A percentile compares a stretch with the other conserved stretches of the same genome.
These are phyloP conservation scores for Zootoca vivipara DNA, from an alignment of 2,113 vertebrate species.

Conservation along the genomic window DNA sequence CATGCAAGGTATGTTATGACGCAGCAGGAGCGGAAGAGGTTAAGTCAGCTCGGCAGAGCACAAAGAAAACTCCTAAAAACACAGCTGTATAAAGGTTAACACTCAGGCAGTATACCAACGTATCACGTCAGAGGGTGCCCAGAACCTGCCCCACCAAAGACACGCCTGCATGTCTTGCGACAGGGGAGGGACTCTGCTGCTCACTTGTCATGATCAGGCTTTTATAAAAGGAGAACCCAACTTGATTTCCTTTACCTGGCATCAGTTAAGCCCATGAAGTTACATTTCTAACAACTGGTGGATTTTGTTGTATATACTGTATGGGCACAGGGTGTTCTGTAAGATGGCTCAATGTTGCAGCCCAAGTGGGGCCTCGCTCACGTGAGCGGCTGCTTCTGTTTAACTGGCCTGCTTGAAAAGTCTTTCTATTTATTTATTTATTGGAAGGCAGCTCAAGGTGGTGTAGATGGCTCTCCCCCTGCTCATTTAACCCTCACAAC, in stretches of 20 bases:
- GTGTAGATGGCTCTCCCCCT: too few species aligned
- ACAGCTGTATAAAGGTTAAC: constrained; percentile 37
- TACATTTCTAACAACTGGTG: constrained; percentile 50
- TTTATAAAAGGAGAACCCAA: constrained; percentile 25
- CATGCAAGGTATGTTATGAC: background rate
- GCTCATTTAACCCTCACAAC: too few species aligned
- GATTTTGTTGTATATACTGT: constrained; percentile 38
- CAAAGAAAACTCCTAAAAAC: background rate
- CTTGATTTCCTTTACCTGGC: background rate
- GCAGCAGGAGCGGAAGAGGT: background rate
- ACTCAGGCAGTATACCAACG: background rate
- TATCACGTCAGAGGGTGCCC: too few species aligned
- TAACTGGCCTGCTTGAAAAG: background rate
- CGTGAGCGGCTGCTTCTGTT: background rate
- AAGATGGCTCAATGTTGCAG: background rate
- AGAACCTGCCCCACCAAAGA: background rate
- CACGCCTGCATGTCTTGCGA: background rate
- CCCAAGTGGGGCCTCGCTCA: background rate
- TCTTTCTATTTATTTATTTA: too few species aligned
- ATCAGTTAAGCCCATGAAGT: constrained; percentile 33
- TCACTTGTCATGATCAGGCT: background rate
- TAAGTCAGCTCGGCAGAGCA: background rate
- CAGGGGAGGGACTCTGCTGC: background rate
- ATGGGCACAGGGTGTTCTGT: background rate
- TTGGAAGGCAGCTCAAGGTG: too few species aligned